These are phyloP conservation scores for Tenthredo mesomela DNA, from an alignment of 2,888 invertebrate species.

Conservation along the genomic window DNA sequence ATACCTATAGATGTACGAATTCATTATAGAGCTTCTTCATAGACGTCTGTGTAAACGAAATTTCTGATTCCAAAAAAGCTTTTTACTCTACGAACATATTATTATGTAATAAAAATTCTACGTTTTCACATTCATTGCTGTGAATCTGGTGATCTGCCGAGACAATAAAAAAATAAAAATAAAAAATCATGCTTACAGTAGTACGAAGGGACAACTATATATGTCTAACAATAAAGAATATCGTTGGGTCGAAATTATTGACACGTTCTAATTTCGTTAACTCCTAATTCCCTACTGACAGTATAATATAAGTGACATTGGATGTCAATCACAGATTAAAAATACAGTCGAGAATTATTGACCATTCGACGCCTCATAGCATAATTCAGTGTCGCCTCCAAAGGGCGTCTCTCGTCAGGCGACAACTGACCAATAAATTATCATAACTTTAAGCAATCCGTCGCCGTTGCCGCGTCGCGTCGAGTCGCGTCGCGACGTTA, in stretches of 20 bases:
- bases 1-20: background rate
- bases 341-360: constrained; percentile 14
- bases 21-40: background rate
- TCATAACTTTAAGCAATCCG: constrained; percentile 1
- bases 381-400: constrained; percentile 5
- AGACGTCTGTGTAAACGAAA: background rate
- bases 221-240: background rate
- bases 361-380: constrained; percentile 1
- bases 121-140: background rate
- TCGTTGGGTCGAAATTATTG: background rate
- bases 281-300: constrained; percentile 14
- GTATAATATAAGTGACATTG: constrained; percentile 1
- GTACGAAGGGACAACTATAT: background rate
- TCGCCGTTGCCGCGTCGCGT: background rate
- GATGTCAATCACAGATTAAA: constrained; percentile 1
- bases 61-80: background rate
- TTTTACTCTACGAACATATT: background rate
- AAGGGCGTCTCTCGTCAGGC: constrained; percentile 28
- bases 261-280: constrained; percentile 19
- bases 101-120: background rate
- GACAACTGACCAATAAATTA: background rate
- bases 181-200: background rate
- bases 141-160: background rate
- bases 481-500: background rate
- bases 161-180: background rate